A percentile compares a stretch with the other conserved stretches of the same genome.
phyloP scores from a whole-genome alignment of 2,113 vertebrate species.

The Phaetusa simplex region DNA sequence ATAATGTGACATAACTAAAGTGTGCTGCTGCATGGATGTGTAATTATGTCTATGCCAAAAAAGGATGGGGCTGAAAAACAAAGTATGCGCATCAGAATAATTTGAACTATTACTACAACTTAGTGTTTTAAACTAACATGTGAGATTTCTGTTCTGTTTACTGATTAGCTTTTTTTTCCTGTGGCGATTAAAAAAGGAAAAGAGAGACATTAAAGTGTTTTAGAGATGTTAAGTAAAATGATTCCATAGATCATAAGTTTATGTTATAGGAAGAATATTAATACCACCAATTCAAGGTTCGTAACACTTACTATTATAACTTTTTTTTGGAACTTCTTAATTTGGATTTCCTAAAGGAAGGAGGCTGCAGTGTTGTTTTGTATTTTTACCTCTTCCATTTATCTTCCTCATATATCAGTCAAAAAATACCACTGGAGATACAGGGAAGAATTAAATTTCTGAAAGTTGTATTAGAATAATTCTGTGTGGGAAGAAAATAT shows the following conservation, averaged over 20 bases:
- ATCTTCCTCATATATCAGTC: background rate
- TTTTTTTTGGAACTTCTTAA: background rate
- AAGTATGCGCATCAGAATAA: background rate
- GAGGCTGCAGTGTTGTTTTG: background rate
- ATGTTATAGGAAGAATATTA: background rate
- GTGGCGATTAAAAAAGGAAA: background rate
- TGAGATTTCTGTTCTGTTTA: background rate
- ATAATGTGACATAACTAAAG: background rate
- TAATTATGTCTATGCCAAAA: background rate
- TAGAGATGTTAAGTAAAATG: background rate
- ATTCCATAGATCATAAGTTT: background rate
- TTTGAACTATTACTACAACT: background rate
- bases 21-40: rapidly evolving
- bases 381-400: background rate
- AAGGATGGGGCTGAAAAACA: background rate
- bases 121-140: background rate
- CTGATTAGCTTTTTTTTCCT: background rate
- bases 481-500: background rate
- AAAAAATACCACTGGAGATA: background rate
- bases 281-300: background rate
- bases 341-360: background rate
- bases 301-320: background rate
- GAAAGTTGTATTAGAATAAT: background rate
- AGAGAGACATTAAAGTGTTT: background rate
- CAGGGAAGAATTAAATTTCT: background rate